Evolutionary conservation across 2,888 invertebrate genomes (phyloP), one percentile per base, ranked within the genome.

Genomic region (Orgyia antiqua): DNA sequence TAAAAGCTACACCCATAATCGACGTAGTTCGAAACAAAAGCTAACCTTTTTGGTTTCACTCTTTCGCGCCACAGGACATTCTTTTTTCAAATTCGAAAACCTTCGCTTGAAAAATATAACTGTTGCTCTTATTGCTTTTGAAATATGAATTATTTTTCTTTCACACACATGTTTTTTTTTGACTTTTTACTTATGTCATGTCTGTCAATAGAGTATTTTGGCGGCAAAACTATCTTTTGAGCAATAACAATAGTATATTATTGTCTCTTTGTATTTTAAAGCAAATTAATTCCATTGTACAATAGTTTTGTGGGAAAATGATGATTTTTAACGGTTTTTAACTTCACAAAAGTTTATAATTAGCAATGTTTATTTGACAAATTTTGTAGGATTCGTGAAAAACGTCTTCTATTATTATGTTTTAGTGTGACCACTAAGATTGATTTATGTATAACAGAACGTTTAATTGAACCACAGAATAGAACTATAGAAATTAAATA

Each of bases 151-250:
- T 27, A 29, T 0, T 0, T 11, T 9, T 28, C 17, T 0, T 1
- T 0, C 2, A 0, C 4, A 0, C 31, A 24, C n/a, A n/a, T 15
- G 15, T 15, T 4, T 15, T 15, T 2, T 24, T 39, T 37, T 34
- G 29, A 24, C 15, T 4, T 36, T 36, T 17, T 29, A 11, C 30
- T 20, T 35, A 24, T 44, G 38, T 44, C 29, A 32, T 10, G 51
- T 50, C 49, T 53, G 61, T 61, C 60, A 67, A 69, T 60, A 58
- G 56, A 51, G 10, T 37, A 36, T 34, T 48, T 46, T 49, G 65
- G 59, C 64, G 60, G 63, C 45, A 56, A 67, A 68, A 45, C 42
- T 51, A 36, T 49, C 59, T 59, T 51, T 70, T 69, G 59, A 69
- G 30, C 13, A 36, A n/a, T 27, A 33, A 51, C 46, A 62, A 68